Conservation (phyloP, 2,888 invertebrate genomes). For the Macropis europaea region DNA sequence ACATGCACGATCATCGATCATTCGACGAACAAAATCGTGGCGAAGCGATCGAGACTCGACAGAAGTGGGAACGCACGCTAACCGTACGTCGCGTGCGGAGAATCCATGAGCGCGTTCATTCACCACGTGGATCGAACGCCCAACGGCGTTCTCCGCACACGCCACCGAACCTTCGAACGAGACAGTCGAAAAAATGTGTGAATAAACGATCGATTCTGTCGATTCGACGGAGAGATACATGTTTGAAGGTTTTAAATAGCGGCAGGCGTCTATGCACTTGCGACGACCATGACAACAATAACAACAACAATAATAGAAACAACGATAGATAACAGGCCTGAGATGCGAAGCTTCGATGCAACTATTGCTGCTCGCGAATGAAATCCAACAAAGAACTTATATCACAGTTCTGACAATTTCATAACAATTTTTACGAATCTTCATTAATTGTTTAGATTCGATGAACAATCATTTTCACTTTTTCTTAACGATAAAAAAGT, state of each 20-base stretch:
- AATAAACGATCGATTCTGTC: neutral
- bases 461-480: neutral
- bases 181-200: too few species aligned
- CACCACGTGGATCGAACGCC: conserved; percentile 2
- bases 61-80: too few species aligned
- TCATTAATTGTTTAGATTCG: neutral
- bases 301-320: conserved; percentile 14
- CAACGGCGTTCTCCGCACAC: neutral
- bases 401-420: conserved; percentile 20
- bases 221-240: conserved; percentile 20
- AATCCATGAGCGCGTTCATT: neutral
- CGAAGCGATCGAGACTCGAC: conserved; percentile 18
- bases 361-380: neutral
- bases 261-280: conserved; percentile 37
- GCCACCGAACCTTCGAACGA: too few species aligned
- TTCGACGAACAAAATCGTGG: conserved; percentile 2
- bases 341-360: conserved; percentile 41
- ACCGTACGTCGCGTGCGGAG: neutral
- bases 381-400: conserved; percentile 30
- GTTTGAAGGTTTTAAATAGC: neutral
- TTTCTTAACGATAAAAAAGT: too few species aligned
- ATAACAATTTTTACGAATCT: too few species aligned
- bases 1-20: conserved; percentile 16
- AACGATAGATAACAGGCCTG: conserved; percentile 7
- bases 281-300: conserved; percentile 35